phyloP scores from a whole-genome alignment of 2,113 vertebrate genomes.

The Rhegmatorhina hoffmannsi region DNA sequence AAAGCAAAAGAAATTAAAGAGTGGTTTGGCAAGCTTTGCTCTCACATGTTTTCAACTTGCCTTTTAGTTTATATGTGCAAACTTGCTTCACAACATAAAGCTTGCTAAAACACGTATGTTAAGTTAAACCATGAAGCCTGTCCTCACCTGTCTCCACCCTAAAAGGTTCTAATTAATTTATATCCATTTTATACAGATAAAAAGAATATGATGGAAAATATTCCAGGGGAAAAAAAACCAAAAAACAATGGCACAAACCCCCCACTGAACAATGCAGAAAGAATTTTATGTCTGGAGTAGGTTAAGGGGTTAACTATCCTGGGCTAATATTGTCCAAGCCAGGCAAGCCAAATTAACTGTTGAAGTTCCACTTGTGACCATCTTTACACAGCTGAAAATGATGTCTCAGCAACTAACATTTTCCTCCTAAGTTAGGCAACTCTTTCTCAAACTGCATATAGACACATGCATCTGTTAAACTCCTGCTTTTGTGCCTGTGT shows the following conservation, averaged over 20 bases:
- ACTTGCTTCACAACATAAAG: neutral
- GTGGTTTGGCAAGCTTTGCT: neutral
- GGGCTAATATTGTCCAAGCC: neutral
- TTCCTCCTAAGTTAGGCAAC: neutral
- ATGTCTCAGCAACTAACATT: neutral
- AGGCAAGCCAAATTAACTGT: neutral
- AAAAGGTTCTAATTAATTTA: neutral
- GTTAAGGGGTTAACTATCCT: neutral
- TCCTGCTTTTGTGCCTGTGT: neutral
- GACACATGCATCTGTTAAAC: neutral
- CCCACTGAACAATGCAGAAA: neutral
- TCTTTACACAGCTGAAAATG: neutral
- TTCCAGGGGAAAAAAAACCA: neutral
- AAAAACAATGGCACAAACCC: neutral
- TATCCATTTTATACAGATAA: neutral
- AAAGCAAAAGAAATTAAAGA: neutral
- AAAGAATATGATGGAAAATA: neutral
- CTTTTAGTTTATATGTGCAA: neutral
- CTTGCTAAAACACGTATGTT: neutral
- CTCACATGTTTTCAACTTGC: neutral
- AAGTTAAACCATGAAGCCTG: neutral
- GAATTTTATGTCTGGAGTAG: neutral
- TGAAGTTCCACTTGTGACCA: neutral
- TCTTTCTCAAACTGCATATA: neutral
- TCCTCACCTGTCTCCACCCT: neutral